phyloP scores from a whole-genome alignment of 2,888 invertebrate species.

The Formica aserva region DNA sequence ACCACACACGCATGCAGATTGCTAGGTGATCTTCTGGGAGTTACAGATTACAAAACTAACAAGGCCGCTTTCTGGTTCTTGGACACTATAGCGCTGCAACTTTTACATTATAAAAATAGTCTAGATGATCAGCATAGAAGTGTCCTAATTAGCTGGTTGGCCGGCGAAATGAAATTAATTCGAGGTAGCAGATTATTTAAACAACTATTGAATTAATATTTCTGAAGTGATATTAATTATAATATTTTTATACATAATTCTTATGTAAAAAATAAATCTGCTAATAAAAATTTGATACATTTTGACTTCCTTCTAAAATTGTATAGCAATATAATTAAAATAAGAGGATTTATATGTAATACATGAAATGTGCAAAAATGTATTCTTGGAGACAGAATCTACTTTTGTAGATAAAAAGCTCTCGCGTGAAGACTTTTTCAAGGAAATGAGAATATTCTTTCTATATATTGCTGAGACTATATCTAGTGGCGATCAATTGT shows the following conservation, averaged over 20 bases:
- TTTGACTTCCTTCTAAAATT: neutral
- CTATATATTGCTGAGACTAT: constrained; percentile 58
- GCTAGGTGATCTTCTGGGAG: constrained; percentile 57
- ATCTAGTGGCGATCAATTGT: constrained; percentile 62
- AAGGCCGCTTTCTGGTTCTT: constrained; percentile 85
- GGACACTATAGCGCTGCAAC: constrained; percentile 85
- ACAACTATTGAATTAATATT: neutral
- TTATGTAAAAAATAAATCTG: neutral
- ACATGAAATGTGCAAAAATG: neutral
- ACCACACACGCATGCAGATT: constrained; percentile 47
- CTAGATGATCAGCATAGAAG: constrained; percentile 69
- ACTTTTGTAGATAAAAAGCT: constrained; percentile 67
- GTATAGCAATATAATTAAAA: neutral
- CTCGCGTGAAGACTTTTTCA: constrained; percentile 74
- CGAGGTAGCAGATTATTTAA: constrained; percentile 65
- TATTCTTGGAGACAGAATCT: neutral
- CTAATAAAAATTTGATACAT: neutral
- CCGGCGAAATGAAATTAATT: constrained; percentile 77
- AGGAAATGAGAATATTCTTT: constrained; percentile 72
- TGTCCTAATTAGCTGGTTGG: constrained; percentile 78
- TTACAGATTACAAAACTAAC: constrained; percentile 60
- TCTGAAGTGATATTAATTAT: neutral
- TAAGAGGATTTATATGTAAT: neutral
- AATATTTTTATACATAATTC: too few species aligned
- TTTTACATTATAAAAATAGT: constrained; percentile 59